Base-by-base conservation (phyloP, 1,140 invertebrate genomes). In the Halictus rubicundus region DNA sequence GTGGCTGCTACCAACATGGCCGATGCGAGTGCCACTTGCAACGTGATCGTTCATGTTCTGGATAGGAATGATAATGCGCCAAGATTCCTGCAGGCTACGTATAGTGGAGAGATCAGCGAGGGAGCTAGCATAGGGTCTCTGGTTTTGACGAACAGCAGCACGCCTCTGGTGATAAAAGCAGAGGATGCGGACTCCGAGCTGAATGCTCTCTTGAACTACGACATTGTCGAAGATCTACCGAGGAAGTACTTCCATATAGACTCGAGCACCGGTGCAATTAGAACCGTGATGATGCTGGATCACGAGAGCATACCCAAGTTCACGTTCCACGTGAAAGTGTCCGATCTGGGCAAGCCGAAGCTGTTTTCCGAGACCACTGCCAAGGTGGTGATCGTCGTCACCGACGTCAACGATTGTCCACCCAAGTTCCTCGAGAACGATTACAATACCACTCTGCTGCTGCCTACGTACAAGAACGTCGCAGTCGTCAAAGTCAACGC, bases 31-130 rank as follows among this genome's bases (percentile, higher is more conserved):
- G 95, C 96, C 0, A 89, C 84, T 5, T 96, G 96, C 75, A 95
- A 94, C 83, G 94, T 97, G 16, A 94, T 96, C n/a, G 94, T 97
- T 23, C 96, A 97, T 90, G 95, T 97, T 68, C 91, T 97, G 68
- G 97, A 97, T 90, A 94, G 94, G 82, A 97, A 99, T 93, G 98
- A 99, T 91, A 98, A 97, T 93, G 92, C 95, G n/a, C 98, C 98
- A 6, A 92, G 93, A 66, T 98, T 98, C 90, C 87, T 95, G 14
- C 94, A 96, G 25, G 93, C 92, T 2, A 90, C 93, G 65, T 98
- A 97, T 89, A 93, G 93, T 49, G 96, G 97, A 23, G 93, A 94
- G 88, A 94, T 98, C 37, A 95, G 95, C 81, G 96, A 98, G 93
- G 93, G 95, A 19, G 95, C 97, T 27, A 94, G 93, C 3, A 93